Conservation (phyloP, 2,797 vertebrate species). For the Helarctos malayanus region DNA sequence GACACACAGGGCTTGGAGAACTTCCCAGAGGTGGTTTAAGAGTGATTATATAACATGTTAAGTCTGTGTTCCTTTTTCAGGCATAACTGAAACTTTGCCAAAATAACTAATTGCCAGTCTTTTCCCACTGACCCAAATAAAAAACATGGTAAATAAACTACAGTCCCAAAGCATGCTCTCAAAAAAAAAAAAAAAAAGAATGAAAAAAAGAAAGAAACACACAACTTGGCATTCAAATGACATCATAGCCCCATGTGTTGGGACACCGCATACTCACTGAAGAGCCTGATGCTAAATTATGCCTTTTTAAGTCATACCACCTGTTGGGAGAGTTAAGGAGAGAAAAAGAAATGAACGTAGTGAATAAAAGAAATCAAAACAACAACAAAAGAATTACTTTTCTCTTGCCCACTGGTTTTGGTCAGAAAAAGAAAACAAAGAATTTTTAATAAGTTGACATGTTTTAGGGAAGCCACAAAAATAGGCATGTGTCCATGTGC, state of each 20-base stretch:
- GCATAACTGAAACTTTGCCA: slow-evolving; percentile 82
- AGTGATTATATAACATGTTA: slow-evolving; percentile 85
- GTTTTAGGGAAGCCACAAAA: not conserved
- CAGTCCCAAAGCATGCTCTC: not conserved
- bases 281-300: not conserved
- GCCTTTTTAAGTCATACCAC: not conserved
- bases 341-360: not conserved
- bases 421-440: not conserved
- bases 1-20: slow-evolving; percentile 84
- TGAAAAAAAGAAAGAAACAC: not conserved
- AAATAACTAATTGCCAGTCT: slow-evolving; percentile 71
- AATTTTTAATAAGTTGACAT: not conserved
- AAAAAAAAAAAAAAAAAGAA: not conserved
- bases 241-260: not conserved
- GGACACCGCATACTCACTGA: accelerated
- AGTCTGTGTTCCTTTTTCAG: slow-evolving; percentile 77
- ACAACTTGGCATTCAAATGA: not conserved
- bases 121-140: slow-evolving; percentile 75
- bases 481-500: not conserved
- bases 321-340: not conserved
- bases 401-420: not conserved
- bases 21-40: slow-evolving; percentile 85
- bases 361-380: slow-evolving; percentile 20
- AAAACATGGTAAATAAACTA: slow-evolving; percentile 51
- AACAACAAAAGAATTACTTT: not conserved